Evolutionary conservation across 2,888 invertebrate genomes (phyloP).

Genomic region (Gnatocerus cornutus): DNA sequence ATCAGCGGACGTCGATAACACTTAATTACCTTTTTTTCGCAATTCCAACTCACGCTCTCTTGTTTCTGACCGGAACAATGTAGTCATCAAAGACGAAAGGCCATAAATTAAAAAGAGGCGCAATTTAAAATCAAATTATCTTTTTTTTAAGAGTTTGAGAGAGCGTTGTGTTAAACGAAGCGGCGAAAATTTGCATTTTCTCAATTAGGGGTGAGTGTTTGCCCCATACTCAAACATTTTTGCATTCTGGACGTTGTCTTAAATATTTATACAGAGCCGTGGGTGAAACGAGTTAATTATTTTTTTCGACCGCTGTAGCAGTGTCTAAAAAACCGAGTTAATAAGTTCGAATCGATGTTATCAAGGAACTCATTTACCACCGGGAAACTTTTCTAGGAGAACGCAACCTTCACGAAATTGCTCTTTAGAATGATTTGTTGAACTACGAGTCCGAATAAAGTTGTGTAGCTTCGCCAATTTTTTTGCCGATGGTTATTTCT

Average conservation of each 20-base stretch:
- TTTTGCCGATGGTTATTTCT: not conserved
- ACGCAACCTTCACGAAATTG: conserved; percentile 34
- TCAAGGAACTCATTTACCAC: conserved; percentile 37
- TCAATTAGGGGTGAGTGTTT: conserved; percentile 33
- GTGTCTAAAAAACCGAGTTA: conserved; percentile 21
- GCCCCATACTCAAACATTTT: conserved; percentile 7
- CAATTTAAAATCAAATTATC: conserved; percentile 48
- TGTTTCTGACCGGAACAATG: conserved; percentile 30
- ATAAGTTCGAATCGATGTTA: conserved; percentile 32
- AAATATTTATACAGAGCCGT: too few species aligned
- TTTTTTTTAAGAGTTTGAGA: conserved; percentile 28
- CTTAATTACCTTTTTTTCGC: conserved; percentile 26
- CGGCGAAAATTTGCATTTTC: conserved; percentile 45
- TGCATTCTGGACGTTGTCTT: not conserved
- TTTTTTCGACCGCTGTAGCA: not conserved
- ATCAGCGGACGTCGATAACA: conserved; percentile 35
- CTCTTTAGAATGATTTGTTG: conserved; percentile 38
- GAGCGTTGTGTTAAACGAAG: conserved; percentile 36
- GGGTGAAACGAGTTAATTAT: not conserved
- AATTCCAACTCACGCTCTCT: conserved; percentile 7
- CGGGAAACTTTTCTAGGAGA: conserved; percentile 31
- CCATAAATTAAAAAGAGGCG: conserved; percentile 32
- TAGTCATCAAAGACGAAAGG: conserved; percentile 28
- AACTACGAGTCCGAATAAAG: conserved; percentile 18
- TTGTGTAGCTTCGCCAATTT: conserved; percentile 7